Base-by-base conservation (phyloP, 2,888 invertebrate genomes). In the Coleophora deauratella region DNA sequence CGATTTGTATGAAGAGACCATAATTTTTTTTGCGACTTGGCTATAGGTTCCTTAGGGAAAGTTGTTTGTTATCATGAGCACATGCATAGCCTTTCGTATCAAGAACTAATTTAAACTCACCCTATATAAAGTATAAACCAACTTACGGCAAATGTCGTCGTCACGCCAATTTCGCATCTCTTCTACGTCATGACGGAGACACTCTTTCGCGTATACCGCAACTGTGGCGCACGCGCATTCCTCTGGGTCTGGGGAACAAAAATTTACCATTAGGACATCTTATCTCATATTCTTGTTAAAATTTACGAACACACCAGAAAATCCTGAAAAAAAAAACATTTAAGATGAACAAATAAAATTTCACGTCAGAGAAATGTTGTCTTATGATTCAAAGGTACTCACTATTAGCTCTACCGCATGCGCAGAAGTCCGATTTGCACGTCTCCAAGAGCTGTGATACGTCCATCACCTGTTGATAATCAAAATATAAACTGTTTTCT, bases 391-490 rank as follows among this genome's bases (percentile, higher is more conserved):
- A 6, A 4, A 21, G 21, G 21, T 21, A 55, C 85, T 76, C 57
- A 86, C 86, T 76, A 4, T 37, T 66, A 49, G 7, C 71, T 72
- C 87, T 68, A 8, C 86, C 81, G 50, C 92, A 91, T 14, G 89
- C 87, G 63, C 96, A 96, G 66, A 91, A 95, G 64, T 96, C 95
- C 87, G 91, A 92, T 39, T 90, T 87, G 52, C 96, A 97, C 0
- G 93, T 90, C 40, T 90, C 89, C 33, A 93, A 68, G 35, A 94
- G 82, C 1, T 89, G 80, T 0, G 88, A 75, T 1, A 91, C 88
- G 52, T 93, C 91, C 59, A 94, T 88, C 0, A 86, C 82, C 87
- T 91, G 49, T 0, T 2, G 10, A 9, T 21, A 31, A 31, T 4
- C 10, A 2, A 31, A 4, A 21, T n/a, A n/a, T n/a, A n/a, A n/a